Base-by-base conservation (phyloP, 2,113 vertebrate species). In the Neopipo cinnamomea region DNA sequence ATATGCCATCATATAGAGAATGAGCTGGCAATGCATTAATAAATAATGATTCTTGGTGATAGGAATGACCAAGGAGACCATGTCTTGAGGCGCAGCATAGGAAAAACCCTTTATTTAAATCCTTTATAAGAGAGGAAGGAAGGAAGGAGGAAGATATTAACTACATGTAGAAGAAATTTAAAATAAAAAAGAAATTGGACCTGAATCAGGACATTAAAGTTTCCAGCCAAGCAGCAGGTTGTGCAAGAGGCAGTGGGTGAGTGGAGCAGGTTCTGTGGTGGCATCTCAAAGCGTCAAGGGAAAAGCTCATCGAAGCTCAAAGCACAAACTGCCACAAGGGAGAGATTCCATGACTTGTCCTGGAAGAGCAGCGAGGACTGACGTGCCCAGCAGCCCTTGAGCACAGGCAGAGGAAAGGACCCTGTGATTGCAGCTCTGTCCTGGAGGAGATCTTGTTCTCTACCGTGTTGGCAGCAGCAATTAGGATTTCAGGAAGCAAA, bases 381-480 rank as follows among this genome's bases (percentile, higher is more conserved):
- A 35, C 0, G 1, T 22, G 81, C 22, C 25, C 27, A 2, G 17
- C 4, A 66, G 44, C 41, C 25, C 72, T 21, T 2, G 21, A 20
- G 33, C 61, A 19, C 0, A 0, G 61, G 17, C 76, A 55, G 66
- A 31, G 37, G 62, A n/a, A 49, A 37, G 61, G 35, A 2, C 15
- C 5, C 35, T 0, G 0, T 27, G 18, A 4, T 3, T n/a, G 35
- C 7, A 8, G 18, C 0, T 2, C 27, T 20, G 41, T 33, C 4
- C 31, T 14, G 42, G 28, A 44, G 35, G 12, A 15, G 24, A 47
- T 55, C 65, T 61, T 18, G 24, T 3, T 46, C 71, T 49, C 53
- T 20, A 2, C 37, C 2, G 12, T n/a, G 53, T 11, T 62, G 50
- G 72, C 37, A 73, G 65, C 55, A 53, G 58, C 68, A 55, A n/a